phyloP scores from a whole-genome alignment of 92 coral and sea anemone species.

The Umimayanthus kanabou region DNA sequence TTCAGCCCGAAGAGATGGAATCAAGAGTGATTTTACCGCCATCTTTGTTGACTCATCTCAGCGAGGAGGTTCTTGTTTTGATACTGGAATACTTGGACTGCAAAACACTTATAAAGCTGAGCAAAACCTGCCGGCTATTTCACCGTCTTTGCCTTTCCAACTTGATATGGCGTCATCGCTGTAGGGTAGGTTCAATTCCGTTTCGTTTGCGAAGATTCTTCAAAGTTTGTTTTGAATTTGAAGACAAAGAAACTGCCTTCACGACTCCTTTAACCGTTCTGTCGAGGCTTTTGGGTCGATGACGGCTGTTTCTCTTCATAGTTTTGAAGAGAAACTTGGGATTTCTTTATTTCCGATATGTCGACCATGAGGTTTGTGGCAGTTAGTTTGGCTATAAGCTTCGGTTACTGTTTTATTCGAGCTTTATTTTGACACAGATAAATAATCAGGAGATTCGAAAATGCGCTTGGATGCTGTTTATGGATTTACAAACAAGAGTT shows the following conservation, averaged over 20 bases:
- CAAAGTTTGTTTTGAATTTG: constrained; percentile 28
- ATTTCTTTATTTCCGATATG: constrained; percentile 39
- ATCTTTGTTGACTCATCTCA: constrained; percentile 88
- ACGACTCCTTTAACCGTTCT: neutral
- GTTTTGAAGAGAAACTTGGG: constrained; percentile 21
- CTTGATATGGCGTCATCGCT: constrained; percentile 99
- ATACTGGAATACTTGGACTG: constrained; percentile 99
- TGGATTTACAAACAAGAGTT: constrained; percentile 24
- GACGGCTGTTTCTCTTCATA: constrained; percentile 2
- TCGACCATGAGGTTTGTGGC: constrained; percentile 44
- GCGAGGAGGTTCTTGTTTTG: constrained; percentile 98
- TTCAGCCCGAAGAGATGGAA: constrained; percentile 96
- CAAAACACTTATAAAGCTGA: constrained; percentile 93
- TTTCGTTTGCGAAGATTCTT: constrained; percentile 46
- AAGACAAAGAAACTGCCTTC: constrained; percentile 26
- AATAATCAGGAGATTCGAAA: neutral
- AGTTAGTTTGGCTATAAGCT: neutral
- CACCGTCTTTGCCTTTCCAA: constrained; percentile 98
- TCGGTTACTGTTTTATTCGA: constrained; percentile 24
- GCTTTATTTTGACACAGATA: neutral
- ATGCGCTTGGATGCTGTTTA: neutral
- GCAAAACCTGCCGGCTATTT: constrained; percentile 97
- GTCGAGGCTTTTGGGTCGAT: neutral
- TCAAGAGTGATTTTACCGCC: constrained; percentile 87
- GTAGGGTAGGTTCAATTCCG: constrained; percentile 88